Base-by-base conservation (phyloP, 2,113 vertebrate species). In the Mugil cephalus region DNA sequence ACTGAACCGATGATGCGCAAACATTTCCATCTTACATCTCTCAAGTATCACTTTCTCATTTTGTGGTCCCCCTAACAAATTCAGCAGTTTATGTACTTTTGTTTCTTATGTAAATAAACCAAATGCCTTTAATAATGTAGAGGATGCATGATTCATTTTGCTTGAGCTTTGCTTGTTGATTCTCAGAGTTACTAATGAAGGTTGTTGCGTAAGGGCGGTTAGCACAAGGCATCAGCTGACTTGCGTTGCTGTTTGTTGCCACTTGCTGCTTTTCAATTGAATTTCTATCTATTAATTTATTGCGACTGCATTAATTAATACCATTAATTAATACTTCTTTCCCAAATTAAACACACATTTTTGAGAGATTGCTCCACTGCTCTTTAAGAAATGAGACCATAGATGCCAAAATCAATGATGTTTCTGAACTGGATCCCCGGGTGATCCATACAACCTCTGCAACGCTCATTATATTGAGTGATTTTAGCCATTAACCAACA, bases 181-280 rank as follows among this genome's bases (percentile, higher is more conserved):
- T 79, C 24, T 59, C 18, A 65, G 36, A 69, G 58, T 63, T 51
- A 34, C 62, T 75, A 73, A 86, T 76, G 60, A 83, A 54, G 42
- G 47, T 42, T 55, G 14, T 0, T 59, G 40, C 53, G 34, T 45
- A 18, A 7, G 52, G 39, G 10, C 55, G 47, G 77, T 77, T 70
- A 81, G 43, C 56, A 70, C 61, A 50, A 34, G 47, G 68, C 73
- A 18, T 72, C 67, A 56, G 30, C 62, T 39, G 38, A 46, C 60
- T 54, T 17, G 0, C 30, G 18, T 56, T 0, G 0, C 36, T 65
- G 40, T 72, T 8, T 30, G 15, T 21, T 52, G 53, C 40, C 34
- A 62, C 38, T 6, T 30, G 4, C 40, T 59, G 30, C 42, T 47
- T 66, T 54, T 21, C 7, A 38, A 38, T 50, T 71, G 7, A 30